phyloP scores from a whole-genome alignment of 2,113 vertebrate species.

The Hippocampus barbouri region DNA sequence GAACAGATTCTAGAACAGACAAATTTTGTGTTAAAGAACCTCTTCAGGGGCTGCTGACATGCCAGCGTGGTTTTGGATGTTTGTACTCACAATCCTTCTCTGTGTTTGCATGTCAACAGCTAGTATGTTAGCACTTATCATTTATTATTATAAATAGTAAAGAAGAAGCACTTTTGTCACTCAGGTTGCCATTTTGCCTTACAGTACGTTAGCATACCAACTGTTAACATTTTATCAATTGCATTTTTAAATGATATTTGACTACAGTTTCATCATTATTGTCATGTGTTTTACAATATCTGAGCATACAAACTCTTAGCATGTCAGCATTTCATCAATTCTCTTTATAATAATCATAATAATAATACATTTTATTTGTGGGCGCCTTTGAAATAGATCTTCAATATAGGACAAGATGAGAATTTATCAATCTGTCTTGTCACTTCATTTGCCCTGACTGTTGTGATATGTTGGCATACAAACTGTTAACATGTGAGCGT shows the following conservation, averaged over 20 bases:
- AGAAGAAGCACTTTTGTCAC: background rate
- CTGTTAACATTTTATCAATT: background rate
- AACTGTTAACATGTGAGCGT: background rate
- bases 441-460: too few relatives aligned
- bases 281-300: too few relatives aligned
- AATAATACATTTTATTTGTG: too few relatives aligned
- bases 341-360: too few relatives aligned
- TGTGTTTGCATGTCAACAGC: background rate
- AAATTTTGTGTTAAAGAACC: constrained; percentile 2
- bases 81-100: background rate
- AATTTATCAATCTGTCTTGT: too few relatives aligned
- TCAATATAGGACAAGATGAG: too few relatives aligned
- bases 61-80: background rate
- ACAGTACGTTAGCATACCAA: background rate
- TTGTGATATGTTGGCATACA: background rate
- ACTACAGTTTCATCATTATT: too few relatives aligned
- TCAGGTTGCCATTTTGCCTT: background rate
- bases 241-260: too few relatives aligned
- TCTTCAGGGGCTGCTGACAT: background rate
- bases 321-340: too few relatives aligned
- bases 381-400: too few relatives aligned
- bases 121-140: background rate
- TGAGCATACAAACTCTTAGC: too few relatives aligned
- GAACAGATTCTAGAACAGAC: constrained; percentile 23
- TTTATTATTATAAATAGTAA: too few relatives aligned